Percentiles rank a stretch among this genome's conserved stretches.
These are phyloP conservation scores for Hymenopus coronatus DNA, from an alignment of 2,888 invertebrate genomes.

Conservation along the genomic window DNA sequence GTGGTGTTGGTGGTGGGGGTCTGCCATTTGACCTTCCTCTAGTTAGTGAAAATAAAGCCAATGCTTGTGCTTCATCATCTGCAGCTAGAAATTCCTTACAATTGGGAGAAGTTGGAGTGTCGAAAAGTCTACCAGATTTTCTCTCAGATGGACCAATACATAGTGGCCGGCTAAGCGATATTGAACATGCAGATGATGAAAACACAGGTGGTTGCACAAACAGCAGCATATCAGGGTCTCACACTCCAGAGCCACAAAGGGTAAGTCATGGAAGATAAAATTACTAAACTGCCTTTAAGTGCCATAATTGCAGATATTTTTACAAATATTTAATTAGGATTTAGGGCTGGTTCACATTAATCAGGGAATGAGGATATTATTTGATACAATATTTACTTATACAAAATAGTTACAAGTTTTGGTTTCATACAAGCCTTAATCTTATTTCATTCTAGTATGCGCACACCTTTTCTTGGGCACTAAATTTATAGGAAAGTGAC, in stretches of 20 bases:
- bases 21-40: conserved; percentile 34
- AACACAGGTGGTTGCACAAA: not conserved
- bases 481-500: no score
- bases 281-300: no score
- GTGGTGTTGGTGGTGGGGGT: conserved; percentile 17
- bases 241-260: conserved; percentile 10
- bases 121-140: conserved; percentile 66
- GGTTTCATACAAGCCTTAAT: no score
- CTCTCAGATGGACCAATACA: conserved; percentile 65
- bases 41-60: conserved; percentile 15
- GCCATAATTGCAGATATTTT: no score
- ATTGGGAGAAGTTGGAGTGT: conserved; percentile 40
- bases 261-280: not conserved
- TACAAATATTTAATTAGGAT: no score
- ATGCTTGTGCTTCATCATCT: not conserved
- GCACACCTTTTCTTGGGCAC: no score
- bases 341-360: no score
- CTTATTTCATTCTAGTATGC: no score
- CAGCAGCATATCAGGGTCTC: conserved; percentile 1
- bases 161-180: conserved; percentile 41
- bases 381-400: no score
- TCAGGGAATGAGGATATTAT: no score
- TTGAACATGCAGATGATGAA: not conserved
- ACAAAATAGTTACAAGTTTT: no score
- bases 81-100: conserved; percentile 17